Evolutionary conservation across 2,888 invertebrate genomes (phyloP), one percentile per base, ranked within the genome.

Genomic region (Pseudeuparius sepicola): DNA sequence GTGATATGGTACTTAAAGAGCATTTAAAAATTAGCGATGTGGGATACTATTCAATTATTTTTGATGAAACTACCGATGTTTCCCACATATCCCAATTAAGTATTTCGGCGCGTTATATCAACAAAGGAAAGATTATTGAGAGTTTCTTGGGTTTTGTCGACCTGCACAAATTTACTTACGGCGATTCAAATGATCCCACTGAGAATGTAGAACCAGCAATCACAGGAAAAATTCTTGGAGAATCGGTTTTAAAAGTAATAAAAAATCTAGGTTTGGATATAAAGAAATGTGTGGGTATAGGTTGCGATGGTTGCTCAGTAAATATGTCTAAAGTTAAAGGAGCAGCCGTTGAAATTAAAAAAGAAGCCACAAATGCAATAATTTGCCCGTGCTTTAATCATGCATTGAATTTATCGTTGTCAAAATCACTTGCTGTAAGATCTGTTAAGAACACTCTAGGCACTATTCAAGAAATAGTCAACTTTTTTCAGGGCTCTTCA

Each of bases 11-110:
- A n/a, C 31, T 39, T 13, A 13, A 34, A 23, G 12, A 26, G 5
- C 38, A 34, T 40, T 31, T 40, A 31, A 29, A 34, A 14, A 31
- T 15, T 18, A 7, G n/a, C 20, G 16, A 15, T 23, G 7, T 14
- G 20, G 14, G 7, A 5, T 15, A 14, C 27, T 10, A 34, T 28
- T 31, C 20, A 20, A 20, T 20, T 7, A 20, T 20, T 20, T 20
- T 20, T 20, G 20, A 20, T n/a, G 20, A 20, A 20, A 20, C 20
- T 20, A 20, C 20, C 20, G 20, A 20, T 20, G n/a, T 20, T 7
- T 20, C 20, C 20, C 20, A 20, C 6, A 20, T 20, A 20, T 20
- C 20, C 20, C 20, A 20, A 20, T n/a, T 20, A 30, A 30, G 30
- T n/a, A n/a, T 16, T 9, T 4, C 30, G 4, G 30, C 4, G n/a